A percentile compares a stretch with the other conserved stretches of the same genome.
Conservation (phyloP, 2,113 vertebrate species). For the Lates calcarifer region DNA sequence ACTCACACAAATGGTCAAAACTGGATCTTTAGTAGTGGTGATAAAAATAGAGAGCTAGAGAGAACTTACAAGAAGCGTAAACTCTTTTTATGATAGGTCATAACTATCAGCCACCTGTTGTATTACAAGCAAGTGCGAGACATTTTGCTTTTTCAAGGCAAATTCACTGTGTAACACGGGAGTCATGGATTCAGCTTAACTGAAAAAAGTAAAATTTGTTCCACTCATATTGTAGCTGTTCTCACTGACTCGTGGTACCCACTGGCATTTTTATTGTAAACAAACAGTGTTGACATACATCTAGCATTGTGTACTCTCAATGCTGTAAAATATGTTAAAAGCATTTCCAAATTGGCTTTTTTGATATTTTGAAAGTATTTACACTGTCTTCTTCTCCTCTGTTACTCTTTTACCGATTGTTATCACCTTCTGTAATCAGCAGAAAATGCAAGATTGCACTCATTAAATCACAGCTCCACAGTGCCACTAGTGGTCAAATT, state of each 20-base stretch:
- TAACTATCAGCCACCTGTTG: neutral
- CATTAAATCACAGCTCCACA: neutral
- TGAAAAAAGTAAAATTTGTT: neutral
- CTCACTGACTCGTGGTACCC: neutral
- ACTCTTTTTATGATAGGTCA: neutral
- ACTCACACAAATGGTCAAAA: slow-evolving; percentile 1
- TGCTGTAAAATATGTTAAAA: neutral
- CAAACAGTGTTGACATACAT: neutral
- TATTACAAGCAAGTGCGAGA: neutral
- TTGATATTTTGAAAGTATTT: neutral
- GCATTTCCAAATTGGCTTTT: neutral
- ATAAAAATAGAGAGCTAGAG: neutral
- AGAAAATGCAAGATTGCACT: neutral
- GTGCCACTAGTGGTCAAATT: neutral
- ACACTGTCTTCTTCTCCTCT: neutral
- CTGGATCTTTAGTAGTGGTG: neutral
- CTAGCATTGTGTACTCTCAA: neutral
- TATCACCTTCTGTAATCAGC: neutral
- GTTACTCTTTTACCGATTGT: neutral
- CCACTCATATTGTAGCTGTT: neutral
- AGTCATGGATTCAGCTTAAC: neutral
- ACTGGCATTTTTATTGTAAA: neutral
- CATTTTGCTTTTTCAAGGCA: too few species aligned
- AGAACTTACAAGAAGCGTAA: neutral
- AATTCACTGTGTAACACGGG: too few species aligned